Evolutionary conservation across 2,797 vertebrate genomes (phyloP), one percentile per base, ranked within the genome.

Genomic region (Poecilia wingei): DNA sequence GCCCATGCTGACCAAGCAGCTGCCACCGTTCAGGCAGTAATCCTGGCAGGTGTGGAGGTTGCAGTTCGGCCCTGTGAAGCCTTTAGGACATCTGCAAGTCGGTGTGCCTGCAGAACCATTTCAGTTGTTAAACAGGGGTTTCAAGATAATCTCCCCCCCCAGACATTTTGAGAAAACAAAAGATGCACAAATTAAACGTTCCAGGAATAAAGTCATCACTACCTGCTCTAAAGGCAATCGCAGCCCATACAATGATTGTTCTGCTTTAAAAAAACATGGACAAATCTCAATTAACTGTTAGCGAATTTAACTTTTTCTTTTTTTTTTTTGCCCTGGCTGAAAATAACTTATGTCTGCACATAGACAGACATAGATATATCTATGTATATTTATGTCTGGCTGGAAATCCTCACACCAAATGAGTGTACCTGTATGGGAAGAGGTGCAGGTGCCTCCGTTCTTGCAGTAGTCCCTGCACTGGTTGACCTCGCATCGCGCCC

Each of bases 391-490:
- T 47, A 22, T 22, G 53, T 2, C 12, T 31, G 45, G 49, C 13
- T 76, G 51, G 6, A 72, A 39, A 43, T 46, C 22, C 22, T 1
- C 9, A 3, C 25, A 43, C 46, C 28, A 36, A 2, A 28, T 14
- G 31, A 46, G 1, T 18, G 74, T 93, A 99, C 98, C 98, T 0
- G 97, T 97, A 0, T 94, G 96, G 16, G 98, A 98, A 64, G 98
- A 97, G 0, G 97, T 96, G 13, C 98, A 99, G 33, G 96, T 98
- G 85, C 98, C 98, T 83, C 98, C 97, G 0, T 99, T 99, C 89
- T 96, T 97, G 91, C 98, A 99, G 94, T 98, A 97, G 84, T 97
- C 96, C 74, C 94, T 96, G 92, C 98, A 99, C 89, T 97, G 97
- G 94, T 99, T 97, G 47, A 96, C 91, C 92, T 99, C 97, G 80